Evolutionary conservation across 2,797 vertebrate species (phyloP).

Genomic region (Psittacula derbiana): DNA sequence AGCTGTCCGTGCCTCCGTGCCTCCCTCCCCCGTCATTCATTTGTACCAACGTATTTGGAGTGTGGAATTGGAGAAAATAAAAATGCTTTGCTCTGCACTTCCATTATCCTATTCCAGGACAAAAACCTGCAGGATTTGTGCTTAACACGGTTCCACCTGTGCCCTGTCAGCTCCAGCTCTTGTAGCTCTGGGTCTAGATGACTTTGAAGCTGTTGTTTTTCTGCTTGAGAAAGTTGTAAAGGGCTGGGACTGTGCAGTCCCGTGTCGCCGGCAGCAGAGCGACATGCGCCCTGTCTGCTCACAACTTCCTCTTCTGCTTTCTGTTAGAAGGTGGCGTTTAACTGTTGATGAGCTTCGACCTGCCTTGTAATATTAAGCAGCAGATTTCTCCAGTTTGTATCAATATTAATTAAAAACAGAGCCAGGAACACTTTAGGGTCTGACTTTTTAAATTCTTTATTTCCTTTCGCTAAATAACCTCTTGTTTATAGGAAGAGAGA

Average conservation of each 20-base stretch:
- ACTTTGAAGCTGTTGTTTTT: background rate
- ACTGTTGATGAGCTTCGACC: slow-evolving; percentile 49
- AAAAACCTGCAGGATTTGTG: background rate
- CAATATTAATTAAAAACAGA: slow-evolving; percentile 61
- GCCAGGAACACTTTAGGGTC: slow-evolving; percentile 44
- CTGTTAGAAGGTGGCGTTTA: slow-evolving; percentile 7
- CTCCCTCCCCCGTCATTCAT: background rate
- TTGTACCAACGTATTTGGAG: background rate
- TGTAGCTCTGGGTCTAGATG: background rate
- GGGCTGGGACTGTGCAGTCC: background rate
- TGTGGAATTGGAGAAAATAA: background rate
- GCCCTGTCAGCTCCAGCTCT: background rate
- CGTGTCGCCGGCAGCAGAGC: background rate
- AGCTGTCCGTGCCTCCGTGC: background rate
- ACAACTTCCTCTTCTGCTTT: slow-evolving; percentile 26
- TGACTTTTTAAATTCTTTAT: slow-evolving; percentile 48
- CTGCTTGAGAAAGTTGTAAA: background rate
- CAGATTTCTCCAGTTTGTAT: slow-evolving; percentile 40
- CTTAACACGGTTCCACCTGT: background rate
- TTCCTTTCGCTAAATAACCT: slow-evolving; percentile 36
- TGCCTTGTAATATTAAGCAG: slow-evolving; percentile 33
- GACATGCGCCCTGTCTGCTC: background rate
- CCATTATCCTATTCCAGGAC: background rate
- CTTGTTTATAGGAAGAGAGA: slow-evolving; percentile 21
- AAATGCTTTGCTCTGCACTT: background rate